Conservation (phyloP, 2,888 invertebrate genomes). For the Drosophila mayaguana region DNA sequence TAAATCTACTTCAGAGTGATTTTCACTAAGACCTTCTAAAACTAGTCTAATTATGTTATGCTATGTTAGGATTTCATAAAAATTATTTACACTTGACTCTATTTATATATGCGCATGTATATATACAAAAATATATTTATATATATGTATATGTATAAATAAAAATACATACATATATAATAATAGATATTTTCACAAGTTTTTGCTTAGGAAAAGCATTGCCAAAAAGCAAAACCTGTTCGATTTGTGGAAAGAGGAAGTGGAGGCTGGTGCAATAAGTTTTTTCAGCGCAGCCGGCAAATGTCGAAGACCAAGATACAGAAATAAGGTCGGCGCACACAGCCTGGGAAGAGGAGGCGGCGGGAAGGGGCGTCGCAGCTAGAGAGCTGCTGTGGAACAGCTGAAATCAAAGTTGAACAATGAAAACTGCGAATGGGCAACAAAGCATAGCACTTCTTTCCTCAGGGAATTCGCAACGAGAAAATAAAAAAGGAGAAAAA, state of each 20-base stretch:
- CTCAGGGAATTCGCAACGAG: slow-evolving; percentile 73
- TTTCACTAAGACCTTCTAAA: background rate
- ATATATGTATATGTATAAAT: background rate
- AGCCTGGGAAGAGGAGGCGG: background rate
- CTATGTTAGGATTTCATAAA: too few species aligned
- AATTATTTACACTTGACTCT: too few species aligned
- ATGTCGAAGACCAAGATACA: slow-evolving; percentile 59
- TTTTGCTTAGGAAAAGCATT: slow-evolving; percentile 34
- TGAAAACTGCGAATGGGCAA: slow-evolving; percentile 56
- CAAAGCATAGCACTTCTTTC: slow-evolving; percentile 57
- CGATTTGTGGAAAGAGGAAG: background rate
- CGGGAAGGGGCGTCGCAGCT: background rate
- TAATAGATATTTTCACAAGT: slow-evolving; percentile 44
- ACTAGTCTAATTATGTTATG: background rate
- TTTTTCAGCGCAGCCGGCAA: slow-evolving; percentile 42
- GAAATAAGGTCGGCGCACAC: slow-evolving; percentile 58
- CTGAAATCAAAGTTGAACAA: slow-evolving; percentile 64
- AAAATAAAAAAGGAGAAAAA: slow-evolving; percentile 34
- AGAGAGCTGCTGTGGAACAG: slow-evolving; percentile 33
- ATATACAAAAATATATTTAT: too few species aligned
- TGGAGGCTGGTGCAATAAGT: background rate
- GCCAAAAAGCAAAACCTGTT: slow-evolving; percentile 54
- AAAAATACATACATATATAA: slow-evolving; percentile 5
- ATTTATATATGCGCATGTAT: too few species aligned
- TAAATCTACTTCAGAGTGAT: too few species aligned